Evolutionary conservation across 2,888 invertebrate species (phyloP).

Genomic region (Argyra leucocephala): DNA sequence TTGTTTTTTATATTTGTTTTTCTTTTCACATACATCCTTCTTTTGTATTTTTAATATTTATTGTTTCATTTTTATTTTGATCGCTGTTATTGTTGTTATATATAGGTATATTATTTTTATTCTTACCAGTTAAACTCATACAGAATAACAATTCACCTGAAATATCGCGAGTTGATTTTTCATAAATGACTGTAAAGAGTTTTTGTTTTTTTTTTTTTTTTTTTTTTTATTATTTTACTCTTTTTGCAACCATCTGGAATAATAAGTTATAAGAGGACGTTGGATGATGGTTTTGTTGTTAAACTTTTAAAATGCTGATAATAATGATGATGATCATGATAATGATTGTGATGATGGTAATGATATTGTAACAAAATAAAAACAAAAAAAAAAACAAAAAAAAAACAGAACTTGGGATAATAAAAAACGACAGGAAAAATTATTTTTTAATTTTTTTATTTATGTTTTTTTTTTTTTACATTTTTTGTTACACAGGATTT

Average conservation of each 20-base stretch:
- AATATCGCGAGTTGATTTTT: neutral
- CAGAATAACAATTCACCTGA: neutral
- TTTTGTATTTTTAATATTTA: neutral
- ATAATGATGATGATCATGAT: neutral
- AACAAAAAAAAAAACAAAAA: no score
- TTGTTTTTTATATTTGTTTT: no score
- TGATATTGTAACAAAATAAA: neutral
- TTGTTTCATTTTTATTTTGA: neutral
- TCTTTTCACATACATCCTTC: neutral
- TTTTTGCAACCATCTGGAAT: neutral
- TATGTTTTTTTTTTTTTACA: no score
- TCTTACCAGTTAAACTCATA: neutral
- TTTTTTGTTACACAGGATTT: no score
- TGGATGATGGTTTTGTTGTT: neutral
- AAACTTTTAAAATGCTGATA: neutral
- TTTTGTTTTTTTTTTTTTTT: neutral
- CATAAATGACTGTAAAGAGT: neutral
- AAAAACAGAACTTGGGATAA: no score
- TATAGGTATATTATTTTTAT: neutral
- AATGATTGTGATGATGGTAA: neutral
- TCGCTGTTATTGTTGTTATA: no score
- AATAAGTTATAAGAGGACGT: neutral
- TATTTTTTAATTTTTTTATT: no score
- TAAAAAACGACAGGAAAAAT: no score
- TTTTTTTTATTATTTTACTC: neutral